A percentile compares a stretch with the other conserved stretches of the same genome.
Evolutionary conservation across 2,888 invertebrate genomes (phyloP).

Genomic region (Furcula furcula): DNA sequence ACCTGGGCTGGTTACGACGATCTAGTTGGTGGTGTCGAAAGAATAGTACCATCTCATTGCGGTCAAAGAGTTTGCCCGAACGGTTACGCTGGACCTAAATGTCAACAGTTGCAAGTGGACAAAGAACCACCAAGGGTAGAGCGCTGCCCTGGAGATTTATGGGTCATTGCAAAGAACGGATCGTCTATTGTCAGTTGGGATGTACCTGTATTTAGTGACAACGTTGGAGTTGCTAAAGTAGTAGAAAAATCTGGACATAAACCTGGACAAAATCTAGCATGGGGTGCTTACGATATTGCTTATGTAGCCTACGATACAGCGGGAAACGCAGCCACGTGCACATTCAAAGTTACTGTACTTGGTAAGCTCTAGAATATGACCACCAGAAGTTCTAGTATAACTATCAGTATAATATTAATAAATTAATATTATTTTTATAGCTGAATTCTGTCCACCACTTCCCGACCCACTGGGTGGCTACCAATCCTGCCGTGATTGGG

Average conservation of each 20-base stretch:
- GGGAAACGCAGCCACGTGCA: slow-evolving; percentile 95
- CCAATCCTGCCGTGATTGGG: slow-evolving; percentile 97
- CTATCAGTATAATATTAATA: background rate
- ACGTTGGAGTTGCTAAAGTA: slow-evolving; percentile 89
- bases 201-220: slow-evolving; percentile 94
- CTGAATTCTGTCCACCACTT: slow-evolving; percentile 95
- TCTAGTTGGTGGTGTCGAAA: slow-evolving; percentile 93
- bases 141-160: slow-evolving; percentile 95
- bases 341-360: slow-evolving; percentile 94
- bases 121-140: slow-evolving; percentile 93
- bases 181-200: slow-evolving; percentile 96
- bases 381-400: background rate
- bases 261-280: slow-evolving; percentile 92
- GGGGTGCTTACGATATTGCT: slow-evolving; percentile 96
- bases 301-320: slow-evolving; percentile 97
- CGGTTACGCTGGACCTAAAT: slow-evolving; percentile 92
- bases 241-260: slow-evolving; percentile 93
- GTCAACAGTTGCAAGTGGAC: slow-evolving; percentile 91
- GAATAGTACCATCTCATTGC: slow-evolving; percentile 95
- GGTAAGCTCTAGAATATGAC: slow-evolving; percentile 80
- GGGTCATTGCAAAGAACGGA: slow-evolving; percentile 96
- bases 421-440: slow-evolving; percentile 63
- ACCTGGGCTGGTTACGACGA: slow-evolving; percentile 98
- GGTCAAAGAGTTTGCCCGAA: slow-evolving; percentile 94
- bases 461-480: slow-evolving; percentile 95